These are phyloP conservation scores for Liolophura sinensis DNA, from an alignment of 1,140 invertebrate genomes.

Conservation along the genomic window DNA sequence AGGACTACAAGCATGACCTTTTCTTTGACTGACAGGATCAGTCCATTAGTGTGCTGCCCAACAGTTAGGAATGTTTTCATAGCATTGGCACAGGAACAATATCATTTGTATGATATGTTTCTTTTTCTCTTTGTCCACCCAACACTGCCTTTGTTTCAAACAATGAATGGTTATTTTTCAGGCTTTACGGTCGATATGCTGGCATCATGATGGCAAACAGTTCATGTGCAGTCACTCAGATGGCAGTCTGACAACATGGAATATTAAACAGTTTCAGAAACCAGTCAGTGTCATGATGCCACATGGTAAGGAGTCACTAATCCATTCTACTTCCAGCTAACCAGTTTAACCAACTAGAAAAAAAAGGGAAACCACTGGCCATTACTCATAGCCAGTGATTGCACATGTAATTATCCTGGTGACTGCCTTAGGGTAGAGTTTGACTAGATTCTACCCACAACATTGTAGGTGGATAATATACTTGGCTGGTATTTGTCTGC, in stretches of 20 bases:
- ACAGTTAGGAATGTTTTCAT: too few species aligned
- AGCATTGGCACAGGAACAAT: too few species aligned
- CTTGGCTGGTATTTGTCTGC: too few species aligned
- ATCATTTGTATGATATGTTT: too few species aligned
- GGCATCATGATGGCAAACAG: slow-evolving; percentile 98
- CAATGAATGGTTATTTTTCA: slow-evolving; percentile 49
- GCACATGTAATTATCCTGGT: background rate
- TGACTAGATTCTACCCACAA: too few species aligned
- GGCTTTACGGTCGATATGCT: slow-evolving; percentile 82
- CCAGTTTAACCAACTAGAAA: slow-evolving; percentile 1
- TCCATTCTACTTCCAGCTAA: background rate
- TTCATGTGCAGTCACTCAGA: slow-evolving; percentile 96
- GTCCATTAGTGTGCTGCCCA: too few species aligned
- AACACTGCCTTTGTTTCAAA: too few species aligned
- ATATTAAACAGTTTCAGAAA: slow-evolving; percentile 73
- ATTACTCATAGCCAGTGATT: background rate
- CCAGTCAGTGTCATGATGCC: slow-evolving; percentile 83
- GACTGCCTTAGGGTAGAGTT: background rate
- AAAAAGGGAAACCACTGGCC: background rate
- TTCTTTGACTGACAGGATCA: too few species aligned
- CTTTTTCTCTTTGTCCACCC: too few species aligned
- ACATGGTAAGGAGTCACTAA: slow-evolving; percentile 72
- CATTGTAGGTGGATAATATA: too few species aligned
- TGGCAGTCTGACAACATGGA: slow-evolving; percentile 93
- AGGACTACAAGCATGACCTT: too few species aligned